phyloP scores from a whole-genome alignment of 2,113 vertebrate species.

The Psettodes erumei region DNA sequence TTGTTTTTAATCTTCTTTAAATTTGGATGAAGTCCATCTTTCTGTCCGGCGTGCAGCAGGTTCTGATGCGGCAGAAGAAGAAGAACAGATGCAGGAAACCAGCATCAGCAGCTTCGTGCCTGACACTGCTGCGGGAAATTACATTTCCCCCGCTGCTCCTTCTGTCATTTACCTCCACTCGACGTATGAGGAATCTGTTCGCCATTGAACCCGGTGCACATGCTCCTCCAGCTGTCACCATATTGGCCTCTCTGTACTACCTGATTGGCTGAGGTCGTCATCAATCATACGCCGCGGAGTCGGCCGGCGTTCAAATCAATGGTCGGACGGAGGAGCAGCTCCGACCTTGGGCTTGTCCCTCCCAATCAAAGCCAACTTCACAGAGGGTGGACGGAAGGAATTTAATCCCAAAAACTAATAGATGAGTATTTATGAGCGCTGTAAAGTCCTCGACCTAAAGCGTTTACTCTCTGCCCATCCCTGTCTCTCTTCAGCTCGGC shows the following conservation, averaged over 20 bases:
- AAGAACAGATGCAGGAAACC: conserved; percentile 41
- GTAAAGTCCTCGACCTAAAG: conserved; percentile 57
- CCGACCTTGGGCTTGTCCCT: conserved; percentile 61
- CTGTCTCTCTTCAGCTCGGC: conserved; percentile 52
- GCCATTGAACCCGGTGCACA: conserved; percentile 61
- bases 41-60: conserved; percentile 8
- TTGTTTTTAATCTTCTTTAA: conserved; percentile 38
- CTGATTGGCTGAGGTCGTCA: conserved; percentile 55
- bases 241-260: conserved; percentile 34
- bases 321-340: not conserved
- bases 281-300: conserved; percentile 51
- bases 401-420: conserved; percentile 52
- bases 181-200: conserved; percentile 51
- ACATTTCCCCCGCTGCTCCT: conserved; percentile 37
- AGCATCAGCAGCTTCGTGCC: conserved; percentile 41
- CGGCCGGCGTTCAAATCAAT: conserved; percentile 37
- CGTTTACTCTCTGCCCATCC: conserved; percentile 45
- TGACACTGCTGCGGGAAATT: conserved; percentile 57
- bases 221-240: conserved; percentile 61
- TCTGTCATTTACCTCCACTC: conserved; percentile 61
- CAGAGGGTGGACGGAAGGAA: conserved; percentile 7
- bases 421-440: conserved; percentile 65
- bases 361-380: conserved; percentile 23
- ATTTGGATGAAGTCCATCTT: conserved; percentile 34
- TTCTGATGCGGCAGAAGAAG: conserved; percentile 7